A percentile compares a stretch with the other conserved stretches of the same genome.
Evolutionary conservation across 2,113 vertebrate species (phyloP).

Genomic region (Sander lucioperca): DNA sequence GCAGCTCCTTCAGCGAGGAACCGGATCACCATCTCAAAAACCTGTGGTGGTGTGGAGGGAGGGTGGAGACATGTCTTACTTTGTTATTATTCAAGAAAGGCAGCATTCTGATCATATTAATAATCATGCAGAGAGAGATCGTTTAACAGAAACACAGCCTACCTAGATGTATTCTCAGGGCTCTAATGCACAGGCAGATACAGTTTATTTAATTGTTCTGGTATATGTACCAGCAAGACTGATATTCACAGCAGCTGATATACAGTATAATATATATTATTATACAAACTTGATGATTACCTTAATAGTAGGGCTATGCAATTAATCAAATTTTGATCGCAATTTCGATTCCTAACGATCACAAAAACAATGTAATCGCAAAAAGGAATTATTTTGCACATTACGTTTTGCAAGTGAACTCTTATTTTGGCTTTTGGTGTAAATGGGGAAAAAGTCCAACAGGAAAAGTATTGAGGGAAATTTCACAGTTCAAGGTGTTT

Average conservation of each 20-base stretch:
- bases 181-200: not conserved
- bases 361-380: too few species aligned
- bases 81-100: constrained; percentile 1
- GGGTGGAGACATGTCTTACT: constrained; percentile 14
- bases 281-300: not conserved
- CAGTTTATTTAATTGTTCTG: not conserved
- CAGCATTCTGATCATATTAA: constrained; percentile 32
- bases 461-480: too few species aligned
- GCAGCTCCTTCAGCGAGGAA: constrained; percentile 84
- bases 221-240: not conserved
- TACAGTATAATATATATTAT: not conserved
- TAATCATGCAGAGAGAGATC: constrained; percentile 29
- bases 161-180: not conserved
- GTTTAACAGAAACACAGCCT: not conserved
- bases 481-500: too few species aligned
- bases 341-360: too few species aligned
- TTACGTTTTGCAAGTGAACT: too few species aligned
- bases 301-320: not conserved
- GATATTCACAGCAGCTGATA: constrained; percentile 5
- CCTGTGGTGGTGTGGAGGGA: constrained; percentile 55
- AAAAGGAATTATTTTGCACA: too few species aligned
- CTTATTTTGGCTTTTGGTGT: too few species aligned
- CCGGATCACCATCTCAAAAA: constrained; percentile 77
- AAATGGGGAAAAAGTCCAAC: too few species aligned
- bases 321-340: too few species aligned